Evolutionary conservation across 1,140 invertebrate genomes (phyloP).

Genomic region (Hyles euphorbiae): DNA sequence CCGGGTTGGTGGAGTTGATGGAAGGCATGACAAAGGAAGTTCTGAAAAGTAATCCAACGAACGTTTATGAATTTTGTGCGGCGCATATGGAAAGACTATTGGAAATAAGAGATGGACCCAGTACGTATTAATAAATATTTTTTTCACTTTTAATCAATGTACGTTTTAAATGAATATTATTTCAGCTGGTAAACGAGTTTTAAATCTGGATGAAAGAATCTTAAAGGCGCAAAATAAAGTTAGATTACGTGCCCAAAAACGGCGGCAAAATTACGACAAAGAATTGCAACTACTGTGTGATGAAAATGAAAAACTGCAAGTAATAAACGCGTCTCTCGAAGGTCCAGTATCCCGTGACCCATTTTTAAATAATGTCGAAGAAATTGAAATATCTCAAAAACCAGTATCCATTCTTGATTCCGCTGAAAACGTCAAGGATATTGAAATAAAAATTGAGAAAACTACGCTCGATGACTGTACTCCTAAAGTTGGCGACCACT

Average conservation of each 20-base stretch:
- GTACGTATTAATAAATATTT: slow-evolving; percentile 31
- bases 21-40: slow-evolving; percentile 74
- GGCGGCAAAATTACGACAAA: slow-evolving; percentile 35
- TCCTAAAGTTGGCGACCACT: too few species aligned
- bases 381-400: too few species aligned
- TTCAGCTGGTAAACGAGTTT: slow-evolving; percentile 20
- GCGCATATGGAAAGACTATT: slow-evolving; percentile 68
- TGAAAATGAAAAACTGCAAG: too few species aligned
- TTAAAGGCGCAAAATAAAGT: slow-evolving; percentile 40
- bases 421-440: too few species aligned
- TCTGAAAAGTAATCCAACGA: slow-evolving; percentile 66
- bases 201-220: slow-evolving; percentile 49
- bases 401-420: too few species aligned
- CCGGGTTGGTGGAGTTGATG: slow-evolving; percentile 71
- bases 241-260: slow-evolving; percentile 37
- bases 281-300: slow-evolving; percentile 4
- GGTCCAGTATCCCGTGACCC: too few species aligned
- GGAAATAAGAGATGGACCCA: slow-evolving; percentile 38
- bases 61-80: slow-evolving; percentile 70
- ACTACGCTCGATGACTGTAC: too few species aligned
- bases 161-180: slow-evolving; percentile 1
- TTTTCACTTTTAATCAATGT: not conserved
- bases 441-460: too few species aligned
- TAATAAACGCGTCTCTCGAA: too few species aligned
- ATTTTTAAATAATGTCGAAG: too few species aligned